Percentiles rank a stretch among this genome's conserved stretches.
These are phyloP conservation scores for Tenthredo amoena DNA, from an alignment of 2,888 invertebrate genomes.

Conservation along the genomic window DNA sequence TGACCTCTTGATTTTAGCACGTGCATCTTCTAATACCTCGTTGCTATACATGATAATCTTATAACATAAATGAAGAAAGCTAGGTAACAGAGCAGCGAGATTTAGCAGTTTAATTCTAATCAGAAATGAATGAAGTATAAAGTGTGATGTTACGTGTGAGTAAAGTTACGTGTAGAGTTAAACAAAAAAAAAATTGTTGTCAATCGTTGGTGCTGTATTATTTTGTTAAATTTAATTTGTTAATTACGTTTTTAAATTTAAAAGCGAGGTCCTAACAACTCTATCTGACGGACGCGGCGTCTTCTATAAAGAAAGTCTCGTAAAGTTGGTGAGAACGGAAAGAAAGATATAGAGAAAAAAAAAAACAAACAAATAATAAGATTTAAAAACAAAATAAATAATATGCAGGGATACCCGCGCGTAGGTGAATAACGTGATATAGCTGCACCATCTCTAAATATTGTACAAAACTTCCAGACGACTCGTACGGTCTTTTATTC, in stretches of 20 bases:
- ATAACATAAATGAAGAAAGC: neutral
- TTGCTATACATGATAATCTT: conserved; percentile 15
- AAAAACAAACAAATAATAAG: conserved; percentile 57
- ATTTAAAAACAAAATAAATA: conserved; percentile 58
- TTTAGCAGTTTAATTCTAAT: conserved; percentile 40
- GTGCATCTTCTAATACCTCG: conserved; percentile 35
- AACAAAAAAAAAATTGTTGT: conserved; percentile 50
- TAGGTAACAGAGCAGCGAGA: conserved; percentile 29
- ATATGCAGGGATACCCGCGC: conserved; percentile 61
- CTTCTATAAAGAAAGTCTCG: conserved; percentile 56
- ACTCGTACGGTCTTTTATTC: conserved; percentile 37
- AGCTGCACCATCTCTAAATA: conserved; percentile 63
- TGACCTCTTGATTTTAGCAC: neutral
- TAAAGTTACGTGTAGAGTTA: neutral
- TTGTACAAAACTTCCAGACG: conserved; percentile 50
- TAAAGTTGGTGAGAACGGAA: conserved; percentile 30
- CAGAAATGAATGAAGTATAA: conserved; percentile 30
- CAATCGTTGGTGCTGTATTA: conserved; percentile 59
- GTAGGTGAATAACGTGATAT: conserved; percentile 65
- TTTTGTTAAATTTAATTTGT: conserved; percentile 58
- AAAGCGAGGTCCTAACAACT: conserved; percentile 58
- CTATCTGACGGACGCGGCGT: conserved; percentile 62
- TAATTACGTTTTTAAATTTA: conserved; percentile 55
- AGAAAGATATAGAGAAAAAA: conserved; percentile 56
- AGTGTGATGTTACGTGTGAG: conserved; percentile 53